Conservation (phyloP, 2,797 vertebrate genomes). For the Liparis tanakae region DNA sequence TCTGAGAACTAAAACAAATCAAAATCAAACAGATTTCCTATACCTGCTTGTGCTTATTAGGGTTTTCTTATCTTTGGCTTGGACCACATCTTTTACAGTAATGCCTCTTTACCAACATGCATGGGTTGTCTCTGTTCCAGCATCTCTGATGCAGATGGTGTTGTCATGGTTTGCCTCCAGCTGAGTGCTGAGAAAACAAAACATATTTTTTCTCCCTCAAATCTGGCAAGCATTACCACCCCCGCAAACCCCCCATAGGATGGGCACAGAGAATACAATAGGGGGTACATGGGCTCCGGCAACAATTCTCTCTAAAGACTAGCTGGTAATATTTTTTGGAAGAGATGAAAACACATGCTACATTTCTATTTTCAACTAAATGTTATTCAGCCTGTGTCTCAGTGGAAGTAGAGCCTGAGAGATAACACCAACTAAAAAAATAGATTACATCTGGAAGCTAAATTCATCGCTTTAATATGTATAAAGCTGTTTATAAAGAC, state of each 20-base stretch:
- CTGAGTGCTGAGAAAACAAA: slow-evolving; percentile 47
- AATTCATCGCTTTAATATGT: no score
- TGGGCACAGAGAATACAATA: slow-evolving; percentile 36
- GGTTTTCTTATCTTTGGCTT: slow-evolving; percentile 17
- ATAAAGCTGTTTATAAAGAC: no score
- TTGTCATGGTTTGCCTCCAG: slow-evolving; percentile 50
- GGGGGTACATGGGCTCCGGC: slow-evolving; percentile 20
- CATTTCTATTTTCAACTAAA: slow-evolving; percentile 20
- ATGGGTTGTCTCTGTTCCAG: neutral
- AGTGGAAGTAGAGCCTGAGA: neutral
- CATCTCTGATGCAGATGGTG: slow-evolving; percentile 39
- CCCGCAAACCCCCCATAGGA: slow-evolving; percentile 36
- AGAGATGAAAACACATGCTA: slow-evolving; percentile 18
- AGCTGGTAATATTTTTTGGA: slow-evolving; percentile 18
- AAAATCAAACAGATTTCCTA: neutral
- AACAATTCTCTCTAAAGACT: slow-evolving; percentile 23
- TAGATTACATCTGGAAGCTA: no score
- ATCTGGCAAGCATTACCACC: slow-evolving; percentile 42
- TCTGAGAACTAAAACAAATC: neutral
- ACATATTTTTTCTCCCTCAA: slow-evolving; percentile 21
- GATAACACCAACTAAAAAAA: no score
- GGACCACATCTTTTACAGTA: neutral
- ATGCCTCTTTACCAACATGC: slow-evolving; percentile 12
- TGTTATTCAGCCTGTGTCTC: slow-evolving; percentile 1
- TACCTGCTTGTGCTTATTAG: neutral